Percentiles rank a stretch among this genome's conserved stretches.
Conservation (phyloP, 2,113 vertebrate species). For the Stercorarius parasiticus region DNA sequence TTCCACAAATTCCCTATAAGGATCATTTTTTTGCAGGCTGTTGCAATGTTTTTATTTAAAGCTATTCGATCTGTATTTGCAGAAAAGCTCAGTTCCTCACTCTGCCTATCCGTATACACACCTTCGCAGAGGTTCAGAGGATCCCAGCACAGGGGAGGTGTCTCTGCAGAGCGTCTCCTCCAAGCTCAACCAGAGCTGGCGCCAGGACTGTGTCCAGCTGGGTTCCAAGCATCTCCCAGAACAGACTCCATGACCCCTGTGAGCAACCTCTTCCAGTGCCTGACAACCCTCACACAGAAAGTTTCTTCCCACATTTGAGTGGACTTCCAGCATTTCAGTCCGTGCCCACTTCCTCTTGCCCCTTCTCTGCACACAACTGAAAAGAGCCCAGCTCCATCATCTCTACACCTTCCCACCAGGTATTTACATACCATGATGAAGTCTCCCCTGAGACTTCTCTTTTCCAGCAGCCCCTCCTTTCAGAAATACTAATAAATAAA, state of each 20-base stretch:
- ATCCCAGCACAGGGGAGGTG: accelerated
- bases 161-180: background rate
- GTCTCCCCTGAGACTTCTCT: background rate
- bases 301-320: background rate
- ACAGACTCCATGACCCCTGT: background rate
- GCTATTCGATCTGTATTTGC: background rate
- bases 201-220: accelerated
- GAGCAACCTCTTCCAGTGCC: background rate
- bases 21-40: background rate
- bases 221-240: background rate
- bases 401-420: background rate
- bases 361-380: background rate
- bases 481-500: background rate
- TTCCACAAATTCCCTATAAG: background rate
- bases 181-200: background rate
- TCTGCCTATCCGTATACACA: background rate
- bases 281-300: background rate
- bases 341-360: background rate
- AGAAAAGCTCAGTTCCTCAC: background rate
- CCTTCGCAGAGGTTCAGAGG: accelerated
- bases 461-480: background rate
- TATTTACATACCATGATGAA: background rate
- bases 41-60: background rate
- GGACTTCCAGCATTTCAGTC: background rate
- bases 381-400: too few relatives aligned